These are phyloP conservation scores for Embiotoca jacksoni DNA, from an alignment of 2,113 vertebrate species.

Conservation along the genomic window DNA sequence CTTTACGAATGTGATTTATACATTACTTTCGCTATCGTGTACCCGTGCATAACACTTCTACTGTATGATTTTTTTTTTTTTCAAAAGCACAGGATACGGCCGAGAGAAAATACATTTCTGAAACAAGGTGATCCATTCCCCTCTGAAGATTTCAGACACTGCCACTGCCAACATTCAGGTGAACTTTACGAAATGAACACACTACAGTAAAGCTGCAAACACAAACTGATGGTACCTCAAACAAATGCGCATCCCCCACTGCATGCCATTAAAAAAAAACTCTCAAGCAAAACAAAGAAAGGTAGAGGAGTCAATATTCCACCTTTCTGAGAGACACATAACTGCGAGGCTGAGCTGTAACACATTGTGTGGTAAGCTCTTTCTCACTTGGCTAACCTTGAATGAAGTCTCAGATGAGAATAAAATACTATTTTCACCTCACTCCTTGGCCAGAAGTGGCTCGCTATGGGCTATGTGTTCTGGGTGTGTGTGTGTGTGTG, in stretches of 20 bases:
- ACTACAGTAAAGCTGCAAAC: constrained; percentile 17
- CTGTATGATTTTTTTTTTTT: neutral
- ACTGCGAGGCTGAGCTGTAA: constrained; percentile 64
- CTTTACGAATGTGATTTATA: no score
- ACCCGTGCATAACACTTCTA: no score
- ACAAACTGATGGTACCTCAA: constrained; percentile 42
- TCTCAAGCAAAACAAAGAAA: constrained; percentile 54
- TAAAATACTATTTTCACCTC: constrained; percentile 86
- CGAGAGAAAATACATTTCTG: constrained; percentile 34
- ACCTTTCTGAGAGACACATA: constrained; percentile 61
- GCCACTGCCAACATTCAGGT: constrained; percentile 26
- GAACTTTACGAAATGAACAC: constrained; percentile 68
- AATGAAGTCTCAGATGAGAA: constrained; percentile 84
- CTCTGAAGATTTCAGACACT: constrained; percentile 21
- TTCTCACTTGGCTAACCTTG: constrained; percentile 85
- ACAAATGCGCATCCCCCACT: constrained; percentile 42
- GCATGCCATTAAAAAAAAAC: constrained; percentile 31
- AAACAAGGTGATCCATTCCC: constrained; percentile 30
- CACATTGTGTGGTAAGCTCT: constrained; percentile 68
- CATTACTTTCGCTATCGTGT: no score
- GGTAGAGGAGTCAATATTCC: constrained; percentile 67
- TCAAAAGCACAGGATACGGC: constrained; percentile 2
- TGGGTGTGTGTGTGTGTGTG: neutral
- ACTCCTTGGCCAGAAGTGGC: constrained; percentile 76
- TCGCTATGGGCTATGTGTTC: constrained; percentile 29